A percentile compares a stretch with the other conserved stretches of the same genome.
phyloP scores from a whole-genome alignment of 2,888 invertebrate genomes.

The Galeruca laticollis region DNA sequence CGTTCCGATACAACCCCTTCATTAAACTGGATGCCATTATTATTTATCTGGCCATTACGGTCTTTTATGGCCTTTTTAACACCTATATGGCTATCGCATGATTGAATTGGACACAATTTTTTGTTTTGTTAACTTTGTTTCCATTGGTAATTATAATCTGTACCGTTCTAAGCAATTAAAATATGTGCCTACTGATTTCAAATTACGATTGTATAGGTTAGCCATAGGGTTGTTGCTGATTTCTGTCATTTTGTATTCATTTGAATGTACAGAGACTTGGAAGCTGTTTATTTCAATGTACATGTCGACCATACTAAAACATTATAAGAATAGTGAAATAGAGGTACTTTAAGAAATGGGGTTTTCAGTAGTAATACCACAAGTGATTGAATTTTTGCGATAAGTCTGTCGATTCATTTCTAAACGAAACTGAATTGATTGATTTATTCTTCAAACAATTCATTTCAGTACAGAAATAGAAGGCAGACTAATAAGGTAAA shows the following conservation, averaged over 20 bases:
- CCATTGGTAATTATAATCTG: slow-evolving; percentile 20
- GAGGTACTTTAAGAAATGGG: no score
- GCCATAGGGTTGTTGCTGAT: neutral
- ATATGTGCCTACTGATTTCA: neutral
- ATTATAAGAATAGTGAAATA: no score
- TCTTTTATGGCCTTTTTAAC: slow-evolving; percentile 60
- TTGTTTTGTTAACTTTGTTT: slow-evolving; percentile 22
- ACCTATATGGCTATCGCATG: slow-evolving; percentile 51
- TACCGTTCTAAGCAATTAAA: slow-evolving; percentile 7
- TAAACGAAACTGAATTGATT: no score
- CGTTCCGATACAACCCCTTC: slow-evolving; percentile 58
- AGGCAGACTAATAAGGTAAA: no score
- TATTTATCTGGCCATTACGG: slow-evolving; percentile 60
- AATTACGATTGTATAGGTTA: slow-evolving; percentile 4
- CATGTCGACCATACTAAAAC: no score
- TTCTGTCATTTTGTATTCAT: neutral
- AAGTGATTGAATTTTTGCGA: no score
- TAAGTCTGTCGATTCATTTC: no score
- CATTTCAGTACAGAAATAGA: no score
- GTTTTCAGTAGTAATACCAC: no score
- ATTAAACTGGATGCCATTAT: slow-evolving; percentile 60
- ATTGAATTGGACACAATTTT: slow-evolving; percentile 50
- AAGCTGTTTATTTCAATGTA: neutral
- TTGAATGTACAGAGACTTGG: neutral
- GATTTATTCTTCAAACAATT: no score